Evolutionary conservation across 1,140 invertebrate species (phyloP).

Genomic region (Zaprionus vittiger): DNA sequence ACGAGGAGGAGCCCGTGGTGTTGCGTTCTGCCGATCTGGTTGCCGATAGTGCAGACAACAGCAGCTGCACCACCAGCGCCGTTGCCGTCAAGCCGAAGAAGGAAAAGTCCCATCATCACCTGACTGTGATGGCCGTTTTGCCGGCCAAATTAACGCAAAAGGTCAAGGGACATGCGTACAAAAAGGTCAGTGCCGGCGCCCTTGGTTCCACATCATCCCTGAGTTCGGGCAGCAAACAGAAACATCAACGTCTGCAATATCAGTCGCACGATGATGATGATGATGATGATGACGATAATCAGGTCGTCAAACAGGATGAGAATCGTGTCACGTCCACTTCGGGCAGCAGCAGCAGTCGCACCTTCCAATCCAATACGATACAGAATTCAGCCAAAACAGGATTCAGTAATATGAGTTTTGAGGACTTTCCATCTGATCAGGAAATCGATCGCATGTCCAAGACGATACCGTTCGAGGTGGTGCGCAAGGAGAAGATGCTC

Average conservation of each 20-base stretch:
- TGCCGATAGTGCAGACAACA: slow-evolving; percentile 30
- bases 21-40: slow-evolving; percentile 67
- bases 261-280: slow-evolving; percentile 78
- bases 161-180: slow-evolving; percentile 78
- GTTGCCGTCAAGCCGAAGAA: slow-evolving; percentile 67
- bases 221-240: slow-evolving; percentile 76
- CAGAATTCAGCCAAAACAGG: slow-evolving; percentile 85
- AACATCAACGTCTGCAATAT: slow-evolving; percentile 76
- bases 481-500: slow-evolving; percentile 85
- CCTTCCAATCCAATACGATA: slow-evolving; percentile 82
- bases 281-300: slow-evolving; percentile 61
- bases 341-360: slow-evolving; percentile 47
- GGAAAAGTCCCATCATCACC: slow-evolving; percentile 71
- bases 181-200: slow-evolving; percentile 64
- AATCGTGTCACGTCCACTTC: slow-evolving; percentile 38
- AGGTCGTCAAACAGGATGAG: slow-evolving; percentile 55
- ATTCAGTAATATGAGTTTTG: slow-evolving; percentile 92
- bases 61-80: background rate
- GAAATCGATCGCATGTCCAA: slow-evolving; percentile 77
- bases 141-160: slow-evolving; percentile 80
- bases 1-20: slow-evolving; percentile 84
- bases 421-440: slow-evolving; percentile 90
- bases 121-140: slow-evolving; percentile 78
- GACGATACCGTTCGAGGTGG: slow-evolving; percentile 88
- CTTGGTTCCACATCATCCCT: slow-evolving; percentile 71